Evolutionary conservation across 2,888 invertebrate species (phyloP), one percentile per base, ranked within the genome.

Genomic region (Sclerodermus sp.): DNA sequence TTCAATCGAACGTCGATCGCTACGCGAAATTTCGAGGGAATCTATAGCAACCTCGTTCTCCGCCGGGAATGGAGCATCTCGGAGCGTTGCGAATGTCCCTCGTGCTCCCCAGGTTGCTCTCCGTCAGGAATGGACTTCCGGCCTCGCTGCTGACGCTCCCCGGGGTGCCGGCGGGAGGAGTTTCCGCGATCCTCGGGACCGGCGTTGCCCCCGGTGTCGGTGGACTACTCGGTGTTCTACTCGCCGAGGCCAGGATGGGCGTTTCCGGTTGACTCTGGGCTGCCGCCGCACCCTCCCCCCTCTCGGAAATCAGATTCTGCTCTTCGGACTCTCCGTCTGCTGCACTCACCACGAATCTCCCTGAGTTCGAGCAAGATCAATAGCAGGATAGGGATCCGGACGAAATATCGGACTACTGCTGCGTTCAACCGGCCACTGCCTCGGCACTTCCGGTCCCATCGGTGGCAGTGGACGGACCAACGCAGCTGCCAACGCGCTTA

Each of bases 51-150:
- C 77, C 74, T 67, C 66, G 65, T 58, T 77, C 76, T 17, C 74
- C 76, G 5, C 76, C 76, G 10, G 76, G 76, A 58, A 77, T 76
- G 13, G 76, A 77, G 53, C 73, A 73, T 43, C 76, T 68, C 14
- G 74, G 73, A 13, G 63, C 51, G 31, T 68, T 70, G 48, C 68
- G 73, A 40, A 70, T 48, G 17, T 76, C 76, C 23, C 70, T 67
- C 32, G 63, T 54, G 60, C 67, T 64, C 49, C 69, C 71, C 45
- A 66, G 46, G 68, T 76, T 73, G 70, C 76, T 73, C 70, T 81
- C 67, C 62, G 78, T 66, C 67, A 80, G 53, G 74, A 82, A 70
- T 66, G 82, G 71, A 73, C 81, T 77, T 75, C 80, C 69, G 66
- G 73, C 62, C 71, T 80, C 79, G 69, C 79, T 74, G 73, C 77